A percentile compares a stretch with the other conserved stretches of the same genome.
Conservation (phyloP, 1,140 invertebrate genomes). For the Bicyclus anynana region DNA sequence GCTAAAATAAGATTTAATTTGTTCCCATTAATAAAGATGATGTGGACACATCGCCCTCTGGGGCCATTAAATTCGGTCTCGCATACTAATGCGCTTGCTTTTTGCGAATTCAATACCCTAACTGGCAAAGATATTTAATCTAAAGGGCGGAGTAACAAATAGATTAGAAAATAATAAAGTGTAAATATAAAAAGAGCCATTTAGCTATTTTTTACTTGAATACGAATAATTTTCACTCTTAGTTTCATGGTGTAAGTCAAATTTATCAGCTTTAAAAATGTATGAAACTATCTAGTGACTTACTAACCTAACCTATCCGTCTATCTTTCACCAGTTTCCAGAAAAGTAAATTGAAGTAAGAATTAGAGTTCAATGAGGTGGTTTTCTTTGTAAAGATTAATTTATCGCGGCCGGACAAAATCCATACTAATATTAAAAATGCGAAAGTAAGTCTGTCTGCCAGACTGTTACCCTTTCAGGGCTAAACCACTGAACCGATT, state of each 20-base stretch:
- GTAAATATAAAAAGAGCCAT: neutral
- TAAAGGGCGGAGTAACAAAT: neutral
- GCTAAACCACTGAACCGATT: too few relatives aligned
- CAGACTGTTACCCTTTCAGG: too few relatives aligned
- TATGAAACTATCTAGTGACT: too few relatives aligned
- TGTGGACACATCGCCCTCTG: conserved; percentile 50
- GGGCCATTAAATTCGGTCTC: conserved; percentile 45
- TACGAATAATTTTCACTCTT: neutral
- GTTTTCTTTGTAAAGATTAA: neutral
- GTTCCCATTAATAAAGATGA: conserved; percentile 66
- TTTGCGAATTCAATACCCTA: conserved; percentile 25
- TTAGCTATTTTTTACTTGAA: neutral
- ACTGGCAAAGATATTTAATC: neutral
- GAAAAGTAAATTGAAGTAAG: neutral
- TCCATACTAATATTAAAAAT: too few relatives aligned
- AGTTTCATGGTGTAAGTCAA: too few relatives aligned
- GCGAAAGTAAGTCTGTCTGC: too few relatives aligned
- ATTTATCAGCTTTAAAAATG: too few relatives aligned
- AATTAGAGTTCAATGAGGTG: neutral
- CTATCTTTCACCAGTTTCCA: too few relatives aligned
- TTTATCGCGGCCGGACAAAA: too few relatives aligned
- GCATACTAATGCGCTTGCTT: conserved; percentile 35
- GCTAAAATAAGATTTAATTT: conserved; percentile 62
- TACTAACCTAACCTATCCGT: too few relatives aligned
- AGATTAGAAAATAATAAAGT: neutral